These are phyloP conservation scores for Campoplex capitator DNA, from an alignment of 2,888 invertebrate genomes.

Conservation along the genomic window DNA sequence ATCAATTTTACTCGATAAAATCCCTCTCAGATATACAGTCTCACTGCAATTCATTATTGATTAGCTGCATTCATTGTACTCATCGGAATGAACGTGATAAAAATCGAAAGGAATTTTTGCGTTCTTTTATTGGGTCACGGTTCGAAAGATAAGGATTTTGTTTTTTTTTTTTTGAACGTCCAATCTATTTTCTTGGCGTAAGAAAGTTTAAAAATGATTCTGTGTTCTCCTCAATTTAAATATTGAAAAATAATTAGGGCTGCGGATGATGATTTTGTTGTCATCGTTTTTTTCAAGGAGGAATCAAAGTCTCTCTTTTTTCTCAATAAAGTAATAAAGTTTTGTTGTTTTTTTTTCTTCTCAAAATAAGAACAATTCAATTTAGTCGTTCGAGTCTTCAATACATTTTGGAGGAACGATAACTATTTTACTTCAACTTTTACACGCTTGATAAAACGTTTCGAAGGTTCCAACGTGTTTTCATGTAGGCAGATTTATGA, in stretches of 20 bases:
- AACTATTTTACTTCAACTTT: neutral
- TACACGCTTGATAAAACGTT: neutral
- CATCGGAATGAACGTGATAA: neutral
- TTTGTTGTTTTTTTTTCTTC: neutral
- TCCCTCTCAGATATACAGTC: neutral
- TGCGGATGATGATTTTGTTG: neutral
- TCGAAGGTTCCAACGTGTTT: neutral
- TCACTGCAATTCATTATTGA: neutral
- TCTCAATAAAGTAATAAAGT: neutral
- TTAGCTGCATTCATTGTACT: slow-evolving; percentile 1
- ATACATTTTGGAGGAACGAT: neutral
- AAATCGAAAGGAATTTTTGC: neutral
- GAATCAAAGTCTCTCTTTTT: too few species aligned
- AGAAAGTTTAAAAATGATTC: neutral
- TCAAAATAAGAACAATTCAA: neutral
- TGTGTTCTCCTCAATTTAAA: neutral
- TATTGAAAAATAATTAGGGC: neutral
- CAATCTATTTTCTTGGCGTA: neutral
- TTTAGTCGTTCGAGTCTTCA: neutral
- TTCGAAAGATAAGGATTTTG: neutral
- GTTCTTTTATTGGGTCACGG: neutral
- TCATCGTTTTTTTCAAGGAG: neutral
- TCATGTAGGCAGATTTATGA: neutral
- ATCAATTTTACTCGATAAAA: neutral
- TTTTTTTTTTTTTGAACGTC: neutral